Evolutionary conservation across 2,797 vertebrate species (phyloP).

Genomic region (Melanogrammus aeglefinus): DNA sequence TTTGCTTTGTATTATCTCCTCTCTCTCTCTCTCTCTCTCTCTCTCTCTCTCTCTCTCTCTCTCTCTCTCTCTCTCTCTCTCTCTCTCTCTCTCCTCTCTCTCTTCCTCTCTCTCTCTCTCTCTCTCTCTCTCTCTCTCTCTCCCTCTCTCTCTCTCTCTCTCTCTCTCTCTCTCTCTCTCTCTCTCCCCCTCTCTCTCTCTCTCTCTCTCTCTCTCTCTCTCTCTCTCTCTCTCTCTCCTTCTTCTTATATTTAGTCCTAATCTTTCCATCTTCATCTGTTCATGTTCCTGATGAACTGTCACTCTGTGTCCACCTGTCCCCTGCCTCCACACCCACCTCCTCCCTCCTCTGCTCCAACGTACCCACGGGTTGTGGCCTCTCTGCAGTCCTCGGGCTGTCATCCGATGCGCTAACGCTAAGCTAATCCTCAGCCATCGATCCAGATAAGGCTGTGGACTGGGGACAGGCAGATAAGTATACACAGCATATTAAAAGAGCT

Average conservation of each 20-base stretch:
- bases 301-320: neutral
- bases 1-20: neutral
- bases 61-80: neutral
- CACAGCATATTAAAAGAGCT: constrained; percentile 50
- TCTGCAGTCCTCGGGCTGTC: constrained; percentile 26
- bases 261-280: neutral
- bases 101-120: too few relatives aligned
- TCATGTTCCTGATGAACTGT: neutral
- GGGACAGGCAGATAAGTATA: constrained; percentile 56
- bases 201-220: neutral
- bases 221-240: neutral
- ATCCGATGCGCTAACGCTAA: constrained; percentile 48
- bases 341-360: neutral
- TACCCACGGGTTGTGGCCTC: neutral
- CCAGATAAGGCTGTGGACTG: constrained; percentile 46
- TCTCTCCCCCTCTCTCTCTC: neutral
- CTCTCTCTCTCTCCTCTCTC: neutral
- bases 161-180: neutral
- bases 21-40: too few relatives aligned
- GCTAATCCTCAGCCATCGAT: constrained; percentile 61
- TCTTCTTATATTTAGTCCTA: neutral
- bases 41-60: too few relatives aligned
- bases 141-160: too few relatives aligned
- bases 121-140: too few relatives aligned
- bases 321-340: neutral